Percentiles rank a stretch among this genome's conserved stretches.
Conservation (phyloP, 1,140 invertebrate species). For the Drosophila kikkawai region DNA sequence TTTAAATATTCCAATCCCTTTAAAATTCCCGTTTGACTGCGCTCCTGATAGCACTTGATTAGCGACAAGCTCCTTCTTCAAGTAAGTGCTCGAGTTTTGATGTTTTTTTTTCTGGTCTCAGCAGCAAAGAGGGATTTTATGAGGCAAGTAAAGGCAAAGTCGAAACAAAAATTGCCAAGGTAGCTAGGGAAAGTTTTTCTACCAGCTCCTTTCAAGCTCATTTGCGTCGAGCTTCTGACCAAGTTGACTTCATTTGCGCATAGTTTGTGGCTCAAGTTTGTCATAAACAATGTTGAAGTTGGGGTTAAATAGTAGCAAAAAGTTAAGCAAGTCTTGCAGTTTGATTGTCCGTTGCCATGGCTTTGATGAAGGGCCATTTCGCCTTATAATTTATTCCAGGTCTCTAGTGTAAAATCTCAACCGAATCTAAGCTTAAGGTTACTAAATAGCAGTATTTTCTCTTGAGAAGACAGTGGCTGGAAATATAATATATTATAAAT, state of each 20-base stretch:
- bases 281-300: conserved; percentile 80
- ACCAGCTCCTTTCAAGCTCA: conserved; percentile 50
- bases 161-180: conserved; percentile 65
- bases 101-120: conserved; percentile 14
- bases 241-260: conserved; percentile 78
- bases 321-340: conserved; percentile 54
- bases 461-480: background rate
- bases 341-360: conserved; percentile 65
- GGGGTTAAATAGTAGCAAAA: conserved; percentile 70
- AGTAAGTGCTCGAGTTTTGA: conserved; percentile 36
- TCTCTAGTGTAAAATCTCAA: conserved; percentile 18
- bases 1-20: background rate
- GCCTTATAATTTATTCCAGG: conserved; percentile 39
- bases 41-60: conserved; percentile 70
- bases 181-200: conserved; percentile 60
- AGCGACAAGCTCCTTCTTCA: conserved; percentile 64
- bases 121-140: conserved; percentile 54
- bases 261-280: conserved; percentile 78
- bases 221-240: conserved; percentile 65
- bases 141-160: conserved; percentile 56
- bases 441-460: conserved; percentile 2
- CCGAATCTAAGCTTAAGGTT: background rate
- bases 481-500: background rate
- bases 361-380: conserved; percentile 24
- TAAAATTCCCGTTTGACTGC: background rate